Evolutionary conservation across 2,797 vertebrate species (phyloP).

Genomic region (Tapera naevia): DNA sequence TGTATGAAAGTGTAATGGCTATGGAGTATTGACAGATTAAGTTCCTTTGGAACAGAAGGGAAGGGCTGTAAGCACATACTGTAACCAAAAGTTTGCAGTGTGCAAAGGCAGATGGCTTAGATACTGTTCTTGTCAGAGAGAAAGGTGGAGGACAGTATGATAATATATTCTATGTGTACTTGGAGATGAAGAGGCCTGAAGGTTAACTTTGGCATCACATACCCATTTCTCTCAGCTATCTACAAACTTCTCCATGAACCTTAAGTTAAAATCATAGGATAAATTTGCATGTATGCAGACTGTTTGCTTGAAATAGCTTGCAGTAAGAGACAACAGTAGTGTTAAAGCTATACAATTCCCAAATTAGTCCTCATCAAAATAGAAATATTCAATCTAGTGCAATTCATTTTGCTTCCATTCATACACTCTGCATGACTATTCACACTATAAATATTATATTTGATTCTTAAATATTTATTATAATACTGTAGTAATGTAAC

Average conservation of each 20-base stretch:
- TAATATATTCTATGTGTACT: accelerated
- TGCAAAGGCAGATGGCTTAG: neutral
- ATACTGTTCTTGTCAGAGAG: neutral
- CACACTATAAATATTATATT: neutral
- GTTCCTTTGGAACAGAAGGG: neutral
- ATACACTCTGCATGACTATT: neutral
- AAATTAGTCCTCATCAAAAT: neutral
- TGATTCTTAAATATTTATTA: neutral
- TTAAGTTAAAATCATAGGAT: neutral
- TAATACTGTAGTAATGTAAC: neutral
- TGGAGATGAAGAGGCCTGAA: neutral
- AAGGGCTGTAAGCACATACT: neutral
- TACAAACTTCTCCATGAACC: neutral
- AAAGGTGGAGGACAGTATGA: neutral
- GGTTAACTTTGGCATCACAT: neutral
- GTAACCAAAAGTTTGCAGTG: neutral
- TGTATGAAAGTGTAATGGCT: neutral
- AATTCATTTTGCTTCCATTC: neutral
- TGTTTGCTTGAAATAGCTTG: neutral
- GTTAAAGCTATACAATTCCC: neutral
- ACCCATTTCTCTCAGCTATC: neutral
- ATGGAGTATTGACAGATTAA: neutral
- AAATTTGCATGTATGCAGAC: neutral
- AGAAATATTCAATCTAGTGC: neutral
- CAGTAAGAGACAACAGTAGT: neutral